Conservation (phyloP, 2,888 invertebrate genomes). For the Resseliella maxima region DNA sequence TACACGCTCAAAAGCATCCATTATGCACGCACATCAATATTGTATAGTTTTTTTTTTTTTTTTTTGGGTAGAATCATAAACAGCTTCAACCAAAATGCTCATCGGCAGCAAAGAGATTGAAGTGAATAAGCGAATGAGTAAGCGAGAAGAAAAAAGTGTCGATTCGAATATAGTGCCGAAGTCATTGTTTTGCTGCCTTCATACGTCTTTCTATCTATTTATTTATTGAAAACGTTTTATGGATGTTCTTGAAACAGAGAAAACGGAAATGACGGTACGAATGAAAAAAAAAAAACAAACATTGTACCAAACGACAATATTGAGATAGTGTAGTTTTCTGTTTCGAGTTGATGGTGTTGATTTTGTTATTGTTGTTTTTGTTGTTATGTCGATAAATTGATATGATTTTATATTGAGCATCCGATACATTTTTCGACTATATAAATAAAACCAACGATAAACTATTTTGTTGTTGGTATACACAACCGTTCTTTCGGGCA, state of each 20-base stretch:
- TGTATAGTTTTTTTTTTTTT: background rate
- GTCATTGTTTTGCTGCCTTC: background rate
- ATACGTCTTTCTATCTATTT: background rate
- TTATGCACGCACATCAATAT: constrained; percentile 27
- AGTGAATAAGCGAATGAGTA: background rate
- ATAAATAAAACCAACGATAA: constrained; percentile 42
- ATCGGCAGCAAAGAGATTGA: background rate
- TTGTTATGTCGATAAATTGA: background rate
- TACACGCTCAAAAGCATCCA: background rate
- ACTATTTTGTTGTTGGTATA: background rate
- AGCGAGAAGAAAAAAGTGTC: background rate
- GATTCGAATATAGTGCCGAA: background rate
- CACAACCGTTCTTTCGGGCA: background rate
- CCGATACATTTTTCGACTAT: background rate
- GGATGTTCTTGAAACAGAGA: background rate
- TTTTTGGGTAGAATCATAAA: constrained; percentile 6
- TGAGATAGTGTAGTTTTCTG: background rate
- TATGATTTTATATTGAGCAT: constrained; percentile 12
- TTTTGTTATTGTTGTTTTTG: background rate
- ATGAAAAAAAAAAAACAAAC: background rate
- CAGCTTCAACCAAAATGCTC: background rate
- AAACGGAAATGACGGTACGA: background rate
- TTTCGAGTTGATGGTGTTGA: too few species aligned
- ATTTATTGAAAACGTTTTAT: constrained; percentile 42
- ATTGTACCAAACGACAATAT: background rate